Conservation (phyloP, 2,888 invertebrate species). For the Xestoiulus laeticollis region DNA sequence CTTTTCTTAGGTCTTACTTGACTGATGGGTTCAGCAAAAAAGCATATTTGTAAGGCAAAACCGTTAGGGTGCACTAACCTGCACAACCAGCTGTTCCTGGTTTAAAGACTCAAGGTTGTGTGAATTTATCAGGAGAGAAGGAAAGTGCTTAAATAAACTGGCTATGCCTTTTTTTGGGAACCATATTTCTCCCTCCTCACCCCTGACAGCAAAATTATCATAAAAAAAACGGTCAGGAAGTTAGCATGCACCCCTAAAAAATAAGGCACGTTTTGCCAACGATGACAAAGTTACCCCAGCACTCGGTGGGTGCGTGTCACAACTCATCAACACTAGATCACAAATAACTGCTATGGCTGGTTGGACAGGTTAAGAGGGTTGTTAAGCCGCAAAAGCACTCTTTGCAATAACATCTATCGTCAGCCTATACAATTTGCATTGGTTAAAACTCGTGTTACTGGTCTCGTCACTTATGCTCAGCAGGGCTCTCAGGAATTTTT, state of each 20-base stretch:
- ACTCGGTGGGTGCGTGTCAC: conserved; percentile 17
- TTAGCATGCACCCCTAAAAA: conserved; percentile 26
- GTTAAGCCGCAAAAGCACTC: background rate
- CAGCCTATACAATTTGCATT: background rate
- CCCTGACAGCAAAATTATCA: conserved; percentile 9
- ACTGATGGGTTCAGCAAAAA: conserved; percentile 26
- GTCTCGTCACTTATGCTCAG: background rate
- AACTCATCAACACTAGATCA: conserved; percentile 18
- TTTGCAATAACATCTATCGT: background rate
- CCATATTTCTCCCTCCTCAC: background rate
- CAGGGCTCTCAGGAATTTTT: background rate
- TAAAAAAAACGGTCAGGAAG: conserved; percentile 24
- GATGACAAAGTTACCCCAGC: conserved; percentile 17
- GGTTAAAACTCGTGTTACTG: background rate
- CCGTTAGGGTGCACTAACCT: conserved; percentile 26
- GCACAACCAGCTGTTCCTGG: conserved; percentile 17
- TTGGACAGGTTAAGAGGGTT: conserved; percentile 13
- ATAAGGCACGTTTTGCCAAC: background rate
- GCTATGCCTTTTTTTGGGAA: conserved; percentile 1
- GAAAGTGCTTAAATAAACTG: conserved; percentile 26
- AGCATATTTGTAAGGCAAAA: conserved; percentile 1
- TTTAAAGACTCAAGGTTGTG: conserved; percentile 26
- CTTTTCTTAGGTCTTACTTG: background rate
- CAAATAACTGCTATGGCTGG: background rate
- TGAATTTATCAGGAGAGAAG: conserved; percentile 26